Evolutionary conservation across 2,888 invertebrate species (phyloP).

Genomic region (Cynaeus angustus): DNA sequence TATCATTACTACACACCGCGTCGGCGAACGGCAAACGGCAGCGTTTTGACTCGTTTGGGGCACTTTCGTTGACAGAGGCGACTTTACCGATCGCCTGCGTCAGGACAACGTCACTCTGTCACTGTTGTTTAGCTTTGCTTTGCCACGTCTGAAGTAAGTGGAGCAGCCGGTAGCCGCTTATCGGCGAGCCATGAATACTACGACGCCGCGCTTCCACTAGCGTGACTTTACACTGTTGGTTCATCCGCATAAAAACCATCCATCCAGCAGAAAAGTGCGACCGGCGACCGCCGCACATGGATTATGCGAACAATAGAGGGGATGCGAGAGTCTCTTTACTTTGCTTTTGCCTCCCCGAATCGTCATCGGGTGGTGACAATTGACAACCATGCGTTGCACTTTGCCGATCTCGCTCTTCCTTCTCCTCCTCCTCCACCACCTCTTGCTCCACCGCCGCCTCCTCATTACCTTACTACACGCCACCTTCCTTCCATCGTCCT

Average conservation of each 20-base stretch:
- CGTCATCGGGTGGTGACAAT: too few relatives aligned
- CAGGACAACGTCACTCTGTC: conserved; percentile 59
- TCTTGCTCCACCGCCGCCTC: background rate
- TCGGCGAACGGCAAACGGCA: conserved; percentile 58
- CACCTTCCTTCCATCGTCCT: conserved; percentile 8
- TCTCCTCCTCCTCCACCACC: too few relatives aligned
- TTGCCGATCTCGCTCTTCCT: conserved; percentile 12
- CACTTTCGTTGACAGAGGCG: too few relatives aligned
- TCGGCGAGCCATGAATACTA: conserved; percentile 54
- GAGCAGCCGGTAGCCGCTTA: conserved; percentile 65
- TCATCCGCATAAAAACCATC: conserved; percentile 65
- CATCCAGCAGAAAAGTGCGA: conserved; percentile 64
- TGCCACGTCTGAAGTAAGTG: conserved; percentile 69
- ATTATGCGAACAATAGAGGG: conserved; percentile 65
- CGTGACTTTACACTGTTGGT: conserved; percentile 66
- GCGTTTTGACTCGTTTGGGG: conserved; percentile 13
- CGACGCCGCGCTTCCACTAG: conserved; percentile 61
- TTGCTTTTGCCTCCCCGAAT: too few relatives aligned
- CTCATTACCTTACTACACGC: conserved; percentile 8
- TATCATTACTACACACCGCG: conserved; percentile 63
- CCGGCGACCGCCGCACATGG: conserved; percentile 65
- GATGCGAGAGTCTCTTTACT: conserved; percentile 48
- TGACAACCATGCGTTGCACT: background rate
- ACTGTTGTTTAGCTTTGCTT: conserved; percentile 42
- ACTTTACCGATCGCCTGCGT: conserved; percentile 42